Evolutionary conservation across 2,888 invertebrate species (phyloP), one percentile per base, ranked within the genome.

Genomic region (Mesorhabditis spiculigera): DNA sequence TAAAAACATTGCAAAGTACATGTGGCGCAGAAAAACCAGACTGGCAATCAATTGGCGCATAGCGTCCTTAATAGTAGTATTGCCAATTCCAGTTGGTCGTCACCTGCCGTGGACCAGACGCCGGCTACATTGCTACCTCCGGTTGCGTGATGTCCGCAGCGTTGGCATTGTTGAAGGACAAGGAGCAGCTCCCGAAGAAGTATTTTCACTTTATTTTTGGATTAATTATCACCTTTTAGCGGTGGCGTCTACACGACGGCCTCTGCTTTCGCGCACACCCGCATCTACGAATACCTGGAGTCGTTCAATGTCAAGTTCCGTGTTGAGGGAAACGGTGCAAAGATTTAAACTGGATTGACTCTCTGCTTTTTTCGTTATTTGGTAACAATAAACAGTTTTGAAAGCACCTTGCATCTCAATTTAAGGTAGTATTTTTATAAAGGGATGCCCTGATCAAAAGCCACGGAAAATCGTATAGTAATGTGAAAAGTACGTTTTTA

Each of bases 211-310:
- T 64, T 43, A 28, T 61, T 41, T 41, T 41, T 43, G 10, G 13
- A 5, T 41, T 16, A 67, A 5, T 13, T 73, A n/a, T 28, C 4
- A 68, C 78, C 75, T 88, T 89, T 71, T 87, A 93, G 92, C 8
- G 93, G 93, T 50, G 95, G 95, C 10, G 94, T 95, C 2, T 89
- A 91, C 71, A 90, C 95, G 0, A 93, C 95, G 0, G 91, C 91
- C 10, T 75, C 82, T 43, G 94, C 93, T 0, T 96, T 95, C 88
- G 89, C 89, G 0, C 90, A 93, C 75, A 94, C 95, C 0, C 90
- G 89, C 43, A 88, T 95, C 42, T 90, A 94, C 73, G 89, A 91
- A 45, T 90, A 91, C 74, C 89, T 96, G 41, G 89, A 90, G 70
- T 90, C 91, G 67, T 90, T 91, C 86, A 91, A 91, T 67, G 75